Percentiles rank a stretch among this genome's conserved stretches.
Evolutionary conservation across 2,113 vertebrate species (phyloP).

Genomic region (Corapipo altera): DNA sequence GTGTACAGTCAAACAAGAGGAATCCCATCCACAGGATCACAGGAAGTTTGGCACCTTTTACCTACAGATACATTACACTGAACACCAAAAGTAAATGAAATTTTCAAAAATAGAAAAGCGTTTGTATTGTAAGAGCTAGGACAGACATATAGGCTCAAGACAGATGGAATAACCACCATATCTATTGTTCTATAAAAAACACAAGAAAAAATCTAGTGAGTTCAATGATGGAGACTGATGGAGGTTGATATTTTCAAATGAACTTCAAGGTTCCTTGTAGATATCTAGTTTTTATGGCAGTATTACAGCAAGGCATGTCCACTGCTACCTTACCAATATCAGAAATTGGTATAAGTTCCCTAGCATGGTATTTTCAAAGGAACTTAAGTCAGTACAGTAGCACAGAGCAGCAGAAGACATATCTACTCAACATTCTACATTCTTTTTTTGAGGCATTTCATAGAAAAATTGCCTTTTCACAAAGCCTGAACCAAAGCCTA

Average conservation of each 20-base stretch:
- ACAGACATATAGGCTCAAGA: background rate
- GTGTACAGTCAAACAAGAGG: background rate
- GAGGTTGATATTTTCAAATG: background rate
- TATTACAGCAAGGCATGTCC: background rate
- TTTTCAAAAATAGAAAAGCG: background rate
- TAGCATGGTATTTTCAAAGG: background rate
- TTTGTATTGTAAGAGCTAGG: background rate
- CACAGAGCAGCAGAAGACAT: background rate
- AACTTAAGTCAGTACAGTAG: background rate
- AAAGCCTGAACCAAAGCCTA: background rate
- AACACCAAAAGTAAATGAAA: background rate
- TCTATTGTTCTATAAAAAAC: background rate
- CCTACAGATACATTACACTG: background rate
- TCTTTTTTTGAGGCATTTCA: background rate
- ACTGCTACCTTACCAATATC: background rate
- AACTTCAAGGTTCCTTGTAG: background rate
- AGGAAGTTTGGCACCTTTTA: background rate
- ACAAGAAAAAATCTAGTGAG: background rate
- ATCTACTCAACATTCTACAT: background rate
- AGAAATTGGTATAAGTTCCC: background rate
- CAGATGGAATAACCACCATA: rapidly evolving
- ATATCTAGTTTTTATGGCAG: background rate
- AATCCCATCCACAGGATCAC: background rate
- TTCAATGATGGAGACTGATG: background rate
- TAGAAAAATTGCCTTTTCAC: background rate